Conservation (phyloP, 2,113 vertebrate genomes). For the Gavia stellata region DNA sequence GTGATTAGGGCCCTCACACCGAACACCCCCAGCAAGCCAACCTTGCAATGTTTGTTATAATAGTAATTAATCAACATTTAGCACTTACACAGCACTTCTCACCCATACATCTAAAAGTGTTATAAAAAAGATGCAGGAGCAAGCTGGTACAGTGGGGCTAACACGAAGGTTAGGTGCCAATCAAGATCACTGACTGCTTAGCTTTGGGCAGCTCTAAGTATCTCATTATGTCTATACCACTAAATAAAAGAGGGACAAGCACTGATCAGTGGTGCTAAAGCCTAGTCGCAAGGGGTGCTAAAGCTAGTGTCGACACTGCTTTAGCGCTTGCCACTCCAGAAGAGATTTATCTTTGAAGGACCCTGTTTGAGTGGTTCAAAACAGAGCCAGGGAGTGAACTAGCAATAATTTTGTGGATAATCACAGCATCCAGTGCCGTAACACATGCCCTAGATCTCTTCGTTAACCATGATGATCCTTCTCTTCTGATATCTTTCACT, state of each 20-base stretch:
- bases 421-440: background rate
- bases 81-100: background rate
- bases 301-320: background rate
- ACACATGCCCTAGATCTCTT: background rate
- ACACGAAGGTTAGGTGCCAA: background rate
- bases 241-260: background rate
- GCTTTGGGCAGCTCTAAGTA: background rate
- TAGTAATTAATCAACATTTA: background rate
- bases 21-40: background rate
- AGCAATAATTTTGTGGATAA: background rate
- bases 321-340: accelerated
- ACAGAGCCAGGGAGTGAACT: background rate
- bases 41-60: background rate
- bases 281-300: background rate
- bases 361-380: accelerated
- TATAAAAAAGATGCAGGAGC: background rate
- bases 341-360: background rate
- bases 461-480: background rate
- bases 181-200: background rate
- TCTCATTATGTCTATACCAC: accelerated
- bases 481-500: background rate
- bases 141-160: background rate
- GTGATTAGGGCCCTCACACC: background rate
- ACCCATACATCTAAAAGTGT: background rate
- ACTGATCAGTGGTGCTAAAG: background rate